These are phyloP conservation scores for Epinotia demarniana DNA, from an alignment of 2,888 invertebrate genomes.

Conservation along the genomic window DNA sequence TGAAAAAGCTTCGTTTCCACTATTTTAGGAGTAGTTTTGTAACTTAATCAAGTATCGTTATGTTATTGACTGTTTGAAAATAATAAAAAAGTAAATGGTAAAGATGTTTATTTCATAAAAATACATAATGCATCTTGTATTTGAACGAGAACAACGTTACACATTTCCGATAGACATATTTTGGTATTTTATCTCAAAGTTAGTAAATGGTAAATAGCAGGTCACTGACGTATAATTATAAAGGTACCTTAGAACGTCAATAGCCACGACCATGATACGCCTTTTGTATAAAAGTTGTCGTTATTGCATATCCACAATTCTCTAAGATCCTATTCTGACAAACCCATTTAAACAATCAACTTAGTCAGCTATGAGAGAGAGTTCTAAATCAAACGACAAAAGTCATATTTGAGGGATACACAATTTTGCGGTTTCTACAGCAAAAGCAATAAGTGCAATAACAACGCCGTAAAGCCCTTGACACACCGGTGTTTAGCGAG, in stretches of 20 bases:
- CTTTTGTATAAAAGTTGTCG: neutral
- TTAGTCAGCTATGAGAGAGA: neutral
- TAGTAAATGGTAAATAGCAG: too few species aligned
- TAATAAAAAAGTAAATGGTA: neutral
- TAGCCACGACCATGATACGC: neutral
- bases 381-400: neutral
- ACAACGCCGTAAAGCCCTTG: constrained; percentile 46
- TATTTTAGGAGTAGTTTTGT: too few species aligned
- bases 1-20: neutral
- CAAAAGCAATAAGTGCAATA: constrained; percentile 32
- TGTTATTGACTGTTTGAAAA: neutral
- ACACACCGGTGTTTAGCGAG: constrained; percentile 47
- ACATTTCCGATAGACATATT: neutral
- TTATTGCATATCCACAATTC: neutral
- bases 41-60: neutral
- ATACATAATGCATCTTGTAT: neutral
- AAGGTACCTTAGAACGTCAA: neutral
- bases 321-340: neutral
- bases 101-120: neutral
- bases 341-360: neutral
- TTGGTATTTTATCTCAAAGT: too few species aligned
- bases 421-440: constrained; percentile 9
- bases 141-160: neutral
- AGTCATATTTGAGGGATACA: neutral
- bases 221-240: neutral